Evolutionary conservation across 2,797 vertebrate genomes (phyloP).

Genomic region (Pelochelys cantorii): DNA sequence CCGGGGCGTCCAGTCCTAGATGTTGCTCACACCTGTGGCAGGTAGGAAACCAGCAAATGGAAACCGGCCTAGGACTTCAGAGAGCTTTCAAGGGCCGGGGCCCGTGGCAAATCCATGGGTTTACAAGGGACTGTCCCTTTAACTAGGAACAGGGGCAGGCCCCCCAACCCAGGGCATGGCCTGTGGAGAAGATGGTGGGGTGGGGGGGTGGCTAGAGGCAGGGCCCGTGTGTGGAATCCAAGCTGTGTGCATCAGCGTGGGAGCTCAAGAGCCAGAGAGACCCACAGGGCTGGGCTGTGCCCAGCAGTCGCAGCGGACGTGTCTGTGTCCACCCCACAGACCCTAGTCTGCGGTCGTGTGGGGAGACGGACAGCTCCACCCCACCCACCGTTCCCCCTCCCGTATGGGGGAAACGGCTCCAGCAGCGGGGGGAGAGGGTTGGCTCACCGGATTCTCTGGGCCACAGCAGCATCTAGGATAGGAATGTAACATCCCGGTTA

Average conservation of each 20-base stretch:
- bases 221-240: background rate
- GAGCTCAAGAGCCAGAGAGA: background rate
- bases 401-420: background rate
- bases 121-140: background rate
- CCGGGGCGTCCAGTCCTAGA: background rate
- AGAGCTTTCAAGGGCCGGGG: no score
- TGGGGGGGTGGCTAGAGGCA: no score
- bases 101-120: no score
- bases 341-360: background rate
- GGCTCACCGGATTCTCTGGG: background rate
- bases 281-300: background rate
- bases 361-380: background rate
- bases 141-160: background rate
- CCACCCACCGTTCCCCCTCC: background rate
- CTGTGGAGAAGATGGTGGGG: background rate
- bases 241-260: no score
- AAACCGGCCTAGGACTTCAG: background rate
- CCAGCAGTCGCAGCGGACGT: background rate
- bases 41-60: background rate
- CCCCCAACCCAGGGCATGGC: background rate
- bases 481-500: no score
- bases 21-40: background rate
- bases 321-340: background rate
- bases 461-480: background rate
- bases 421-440: background rate